Conservation (phyloP, 1,140 invertebrate genomes). For the Apis cerana region DNA sequence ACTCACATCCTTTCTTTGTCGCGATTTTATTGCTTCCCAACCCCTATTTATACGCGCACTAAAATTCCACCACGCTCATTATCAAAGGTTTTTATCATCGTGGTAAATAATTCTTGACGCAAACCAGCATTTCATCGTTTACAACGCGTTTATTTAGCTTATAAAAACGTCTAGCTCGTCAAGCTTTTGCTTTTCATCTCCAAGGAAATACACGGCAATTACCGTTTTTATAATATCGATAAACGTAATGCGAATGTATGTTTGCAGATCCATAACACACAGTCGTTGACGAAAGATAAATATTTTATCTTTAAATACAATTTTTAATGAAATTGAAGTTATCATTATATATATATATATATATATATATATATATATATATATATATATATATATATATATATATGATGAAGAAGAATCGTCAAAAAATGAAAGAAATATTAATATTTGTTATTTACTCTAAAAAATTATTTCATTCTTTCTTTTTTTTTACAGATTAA, state of each 20-base stretch:
- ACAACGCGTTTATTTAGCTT: neutral
- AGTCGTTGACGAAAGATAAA: no score
- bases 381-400: no score
- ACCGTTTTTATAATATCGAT: conserved; percentile 11
- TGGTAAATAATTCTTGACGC: neutral
- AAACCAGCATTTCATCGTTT: neutral
- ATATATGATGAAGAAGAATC: no score
- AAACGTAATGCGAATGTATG: neutral
- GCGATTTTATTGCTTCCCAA: neutral
- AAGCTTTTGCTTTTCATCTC: neutral
- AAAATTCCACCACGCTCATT: neutral
- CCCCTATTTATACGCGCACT: neutral
- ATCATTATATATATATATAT: no score
- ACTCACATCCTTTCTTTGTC: neutral
- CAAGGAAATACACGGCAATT: conserved; percentile 18
- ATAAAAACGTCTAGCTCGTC: neutral
- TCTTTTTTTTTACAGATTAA: no score
- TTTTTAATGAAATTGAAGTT: no score
- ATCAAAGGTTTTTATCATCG: neutral
- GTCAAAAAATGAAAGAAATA: no score
- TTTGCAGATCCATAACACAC: no score
- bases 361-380: no score
- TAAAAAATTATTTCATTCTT: no score
- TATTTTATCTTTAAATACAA: no score
- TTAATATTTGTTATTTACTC: no score